These are phyloP conservation scores for Shinisaurus crocodilurus DNA, from an alignment of 2,113 vertebrate genomes.

Conservation along the genomic window DNA sequence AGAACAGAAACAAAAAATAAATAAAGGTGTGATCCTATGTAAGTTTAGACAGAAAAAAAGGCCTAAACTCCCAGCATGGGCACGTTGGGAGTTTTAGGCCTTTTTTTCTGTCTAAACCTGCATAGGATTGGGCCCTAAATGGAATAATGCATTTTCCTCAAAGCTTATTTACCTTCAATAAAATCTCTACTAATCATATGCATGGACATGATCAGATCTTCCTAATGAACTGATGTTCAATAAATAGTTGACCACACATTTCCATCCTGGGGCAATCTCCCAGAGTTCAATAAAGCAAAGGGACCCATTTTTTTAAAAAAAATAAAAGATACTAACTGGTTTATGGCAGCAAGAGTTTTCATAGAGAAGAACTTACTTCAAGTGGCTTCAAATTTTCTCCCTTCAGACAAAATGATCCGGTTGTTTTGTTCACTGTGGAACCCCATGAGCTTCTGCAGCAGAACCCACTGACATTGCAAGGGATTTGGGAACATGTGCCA, in stretches of 20 bases:
- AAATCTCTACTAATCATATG: conserved; percentile 46
- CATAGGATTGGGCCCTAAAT: no score
- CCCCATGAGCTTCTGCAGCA: not conserved
- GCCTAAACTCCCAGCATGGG: no score
- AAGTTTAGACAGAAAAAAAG: no score
- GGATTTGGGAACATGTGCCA: not conserved
- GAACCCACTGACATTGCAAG: not conserved
- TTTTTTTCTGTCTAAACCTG: no score
- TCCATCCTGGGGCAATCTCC: conserved; percentile 4
- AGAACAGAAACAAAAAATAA: conserved; percentile 54
- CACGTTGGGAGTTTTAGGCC: no score
- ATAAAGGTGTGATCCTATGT: conserved; percentile 6
- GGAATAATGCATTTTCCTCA: not conserved
- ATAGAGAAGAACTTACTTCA: not conserved
- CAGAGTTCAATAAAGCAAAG: not conserved
- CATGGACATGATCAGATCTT: not conserved
- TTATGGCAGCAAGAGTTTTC: not conserved
- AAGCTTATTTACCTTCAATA: conserved; percentile 59
- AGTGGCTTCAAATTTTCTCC: not conserved
- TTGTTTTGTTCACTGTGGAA: not conserved
- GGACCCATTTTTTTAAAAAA: no score
- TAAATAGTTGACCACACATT: conserved; percentile 5
- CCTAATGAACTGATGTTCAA: conserved; percentile 26
- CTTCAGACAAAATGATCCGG: not conserved
- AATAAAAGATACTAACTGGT: not conserved